These are phyloP conservation scores for Beris morrisii DNA, from an alignment of 2,888 invertebrate species.

Conservation along the genomic window DNA sequence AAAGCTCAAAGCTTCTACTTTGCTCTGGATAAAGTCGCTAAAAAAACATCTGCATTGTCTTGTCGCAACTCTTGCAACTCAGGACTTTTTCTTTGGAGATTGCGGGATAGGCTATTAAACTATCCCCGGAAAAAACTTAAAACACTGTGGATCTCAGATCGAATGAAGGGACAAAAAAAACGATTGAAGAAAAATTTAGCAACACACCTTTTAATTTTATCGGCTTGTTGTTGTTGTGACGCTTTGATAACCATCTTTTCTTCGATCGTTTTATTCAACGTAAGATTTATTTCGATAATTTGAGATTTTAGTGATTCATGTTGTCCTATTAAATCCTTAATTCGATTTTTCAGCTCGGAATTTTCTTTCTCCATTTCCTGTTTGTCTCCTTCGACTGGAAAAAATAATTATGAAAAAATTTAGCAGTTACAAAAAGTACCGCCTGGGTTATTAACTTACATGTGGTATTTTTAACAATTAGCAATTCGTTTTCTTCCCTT, in stretches of 20 bases:
- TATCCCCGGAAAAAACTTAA: too few species aligned
- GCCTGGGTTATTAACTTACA: slow-evolving; percentile 44
- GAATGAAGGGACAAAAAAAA: too few species aligned
- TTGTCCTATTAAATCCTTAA: slow-evolving; percentile 30
- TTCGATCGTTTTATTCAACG: slow-evolving; percentile 24
- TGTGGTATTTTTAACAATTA: slow-evolving; percentile 51
- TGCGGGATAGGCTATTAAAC: too few species aligned
- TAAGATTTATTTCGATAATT: slow-evolving; percentile 26
- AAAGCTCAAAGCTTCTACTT: too few species aligned
- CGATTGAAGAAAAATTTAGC: too few species aligned
- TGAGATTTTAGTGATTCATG: slow-evolving; percentile 26
- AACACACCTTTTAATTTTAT: slow-evolving; percentile 29
- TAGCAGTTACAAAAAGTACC: slow-evolving; percentile 6
- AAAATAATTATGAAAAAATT: slow-evolving; percentile 6
- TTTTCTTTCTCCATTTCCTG: slow-evolving; percentile 33
- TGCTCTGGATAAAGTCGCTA: too few species aligned
- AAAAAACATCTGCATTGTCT: too few species aligned
- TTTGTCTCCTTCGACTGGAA: slow-evolving; percentile 25
- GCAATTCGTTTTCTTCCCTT: slow-evolving; percentile 53
- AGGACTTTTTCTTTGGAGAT: too few species aligned
- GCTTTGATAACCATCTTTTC: slow-evolving; percentile 28
- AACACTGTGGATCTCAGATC: too few species aligned
- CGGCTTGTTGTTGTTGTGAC: slow-evolving; percentile 26
- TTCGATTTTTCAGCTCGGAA: slow-evolving; percentile 26
- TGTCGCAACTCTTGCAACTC: too few species aligned